Base-by-base conservation (phyloP, 2,888 invertebrate genomes). In the Melipona beecheii region DNA sequence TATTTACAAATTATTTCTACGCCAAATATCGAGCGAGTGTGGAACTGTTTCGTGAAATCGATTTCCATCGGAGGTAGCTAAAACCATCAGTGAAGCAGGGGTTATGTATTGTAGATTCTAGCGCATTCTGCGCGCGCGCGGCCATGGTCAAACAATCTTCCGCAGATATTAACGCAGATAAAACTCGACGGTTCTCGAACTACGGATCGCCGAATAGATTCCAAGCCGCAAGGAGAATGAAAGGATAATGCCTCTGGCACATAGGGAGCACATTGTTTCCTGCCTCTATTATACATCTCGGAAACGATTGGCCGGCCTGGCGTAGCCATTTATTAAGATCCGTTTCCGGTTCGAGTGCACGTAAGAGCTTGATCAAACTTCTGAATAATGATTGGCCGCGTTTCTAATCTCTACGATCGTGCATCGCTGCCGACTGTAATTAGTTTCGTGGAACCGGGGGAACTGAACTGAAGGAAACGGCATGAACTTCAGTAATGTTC, bases 211-310 rank as follows among this genome's bases (percentile, higher is more conserved):
- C 78, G 60, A 49, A 2, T 74, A 82, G 64, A 84, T 85, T 83
- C 83, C 86, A 87, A 91, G 88, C 87, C 85, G 83, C 88, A 87
- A 89, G 87, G 83, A 87, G 89, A 90, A 88, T 87, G 86, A 87
- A 87, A 89, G 89, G 86, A 89, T 88, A 88, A 90, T 89, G 83
- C 86, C 78, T 69, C 70, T 81, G 60, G 86, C 84, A 90, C 86
- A 89, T 86, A 85, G 86, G 5, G 60, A 78, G 80, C 83, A 88
- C 90, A 91, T 91, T 91, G 91, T 91, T 89, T 90, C 85, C 82
- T 76, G 69, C 79, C 80, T 79, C 65, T 69, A 85, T 85, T 85
- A 78, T 85, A 64, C 75, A 58, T 73, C 62, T 56, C 17, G 24
- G 54, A 71, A 73, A 75, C 70, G 69, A 60, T 68, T 56, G 62